Evolutionary conservation across 2,797 vertebrate genomes (phyloP).

Genomic region (Euthynnus affinis): DNA sequence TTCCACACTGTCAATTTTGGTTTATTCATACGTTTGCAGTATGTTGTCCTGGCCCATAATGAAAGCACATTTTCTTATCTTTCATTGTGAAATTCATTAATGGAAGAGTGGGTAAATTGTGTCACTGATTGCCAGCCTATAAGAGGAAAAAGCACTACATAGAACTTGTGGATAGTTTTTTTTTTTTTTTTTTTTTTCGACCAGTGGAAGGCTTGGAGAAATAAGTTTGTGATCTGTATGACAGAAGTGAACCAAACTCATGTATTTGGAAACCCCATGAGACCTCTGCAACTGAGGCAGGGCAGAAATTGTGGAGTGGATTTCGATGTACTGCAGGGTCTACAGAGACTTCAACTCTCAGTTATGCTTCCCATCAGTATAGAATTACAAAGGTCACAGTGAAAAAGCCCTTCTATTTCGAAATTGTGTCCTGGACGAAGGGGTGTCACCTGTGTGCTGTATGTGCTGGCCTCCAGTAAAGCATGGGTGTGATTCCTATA

Average conservation of each 20-base stretch:
- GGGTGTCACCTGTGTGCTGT: not conserved
- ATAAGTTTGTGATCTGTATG: slow-evolving; percentile 5
- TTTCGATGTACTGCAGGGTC: slow-evolving; percentile 40
- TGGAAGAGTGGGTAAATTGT: not conserved
- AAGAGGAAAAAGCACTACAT: not conserved
- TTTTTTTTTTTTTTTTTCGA: not conserved
- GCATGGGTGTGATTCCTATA: not conserved
- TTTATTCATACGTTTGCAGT: not conserved
- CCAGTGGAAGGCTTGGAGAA: slow-evolving; percentile 5
- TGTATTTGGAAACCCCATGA: slow-evolving; percentile 30
- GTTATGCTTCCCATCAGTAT: not conserved
- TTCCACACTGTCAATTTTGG: not conserved
- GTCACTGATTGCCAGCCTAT: not conserved
- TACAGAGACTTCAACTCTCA: slow-evolving; percentile 22
- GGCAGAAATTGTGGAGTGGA: slow-evolving; percentile 26
- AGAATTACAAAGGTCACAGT: not conserved
- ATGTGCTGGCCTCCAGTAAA: not conserved
- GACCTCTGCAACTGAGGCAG: not conserved
- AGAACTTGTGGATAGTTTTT: not conserved
- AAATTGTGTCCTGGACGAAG: not conserved
- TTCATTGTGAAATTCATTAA: not conserved
- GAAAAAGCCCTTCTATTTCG: slow-evolving; percentile 12
- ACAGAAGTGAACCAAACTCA: not conserved
- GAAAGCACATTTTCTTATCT: not conserved
- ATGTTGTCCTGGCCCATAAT: not conserved